phyloP scores from a whole-genome alignment of 2,888 invertebrate genomes.

The Drosophila differens region DNA sequence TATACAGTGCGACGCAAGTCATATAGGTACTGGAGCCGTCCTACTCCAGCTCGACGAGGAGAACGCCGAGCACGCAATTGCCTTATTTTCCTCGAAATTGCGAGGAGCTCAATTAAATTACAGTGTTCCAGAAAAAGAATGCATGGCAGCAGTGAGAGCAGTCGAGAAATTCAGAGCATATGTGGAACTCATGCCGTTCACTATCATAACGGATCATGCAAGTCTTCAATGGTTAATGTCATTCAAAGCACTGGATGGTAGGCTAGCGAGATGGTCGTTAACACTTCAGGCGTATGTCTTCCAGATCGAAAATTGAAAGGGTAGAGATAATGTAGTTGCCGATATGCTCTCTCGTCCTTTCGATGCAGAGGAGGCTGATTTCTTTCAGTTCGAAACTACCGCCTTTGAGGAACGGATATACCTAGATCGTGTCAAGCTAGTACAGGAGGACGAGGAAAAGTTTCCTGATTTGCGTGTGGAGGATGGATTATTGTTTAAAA shows the following conservation, averaged over 20 bases:
- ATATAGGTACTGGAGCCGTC: no score
- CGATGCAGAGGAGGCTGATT: neutral
- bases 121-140: neutral
- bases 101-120: no score
- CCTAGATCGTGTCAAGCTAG: no score
- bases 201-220: neutral
- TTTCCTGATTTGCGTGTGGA: no score
- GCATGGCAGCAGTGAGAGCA: neutral
- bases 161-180: neutral
- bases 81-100: no score
- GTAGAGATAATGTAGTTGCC: neutral
- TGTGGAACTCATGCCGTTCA: neutral
- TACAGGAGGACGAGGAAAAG: no score
- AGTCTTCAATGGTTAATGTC: neutral
- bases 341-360: neutral
- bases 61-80: no score
- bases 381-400: no score
- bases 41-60: no score
- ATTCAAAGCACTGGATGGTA: neutral
- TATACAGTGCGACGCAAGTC: no score
- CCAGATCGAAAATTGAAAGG: neutral
- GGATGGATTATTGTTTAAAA: no score
- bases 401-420: no score
- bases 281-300: neutral
- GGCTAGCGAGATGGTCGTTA: neutral